phyloP scores from a whole-genome alignment of 2,113 vertebrate species.

The Atractosteus spatula region DNA sequence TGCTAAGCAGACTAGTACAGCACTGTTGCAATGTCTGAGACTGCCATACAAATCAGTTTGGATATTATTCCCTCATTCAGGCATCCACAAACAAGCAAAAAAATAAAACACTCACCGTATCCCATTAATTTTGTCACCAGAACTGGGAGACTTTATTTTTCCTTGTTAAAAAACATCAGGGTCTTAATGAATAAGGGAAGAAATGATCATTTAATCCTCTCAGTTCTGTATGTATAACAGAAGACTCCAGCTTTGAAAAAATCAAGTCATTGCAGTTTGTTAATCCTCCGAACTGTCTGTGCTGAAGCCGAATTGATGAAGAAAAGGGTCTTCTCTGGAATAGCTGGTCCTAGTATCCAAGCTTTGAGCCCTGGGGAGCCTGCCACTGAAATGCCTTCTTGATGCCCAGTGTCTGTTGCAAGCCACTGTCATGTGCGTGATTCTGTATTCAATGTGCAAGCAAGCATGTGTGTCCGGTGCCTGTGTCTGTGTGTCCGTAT shows the following conservation, averaged over 20 bases:
- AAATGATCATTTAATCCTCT: constrained; percentile 18
- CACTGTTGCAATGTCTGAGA: no score
- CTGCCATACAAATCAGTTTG: no score
- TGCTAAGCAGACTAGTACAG: no score
- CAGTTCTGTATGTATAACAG: background rate
- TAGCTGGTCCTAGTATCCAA: background rate
- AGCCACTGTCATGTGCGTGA: background rate
- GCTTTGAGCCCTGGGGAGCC: background rate
- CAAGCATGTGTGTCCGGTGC: constrained; percentile 7
- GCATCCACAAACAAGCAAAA: background rate
- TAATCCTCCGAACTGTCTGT: constrained; percentile 11
- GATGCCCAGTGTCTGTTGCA: constrained; percentile 3
- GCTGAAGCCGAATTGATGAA: background rate
- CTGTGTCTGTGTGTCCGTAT: constrained; percentile 19
- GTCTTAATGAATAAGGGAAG: background rate
- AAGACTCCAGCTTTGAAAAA: background rate
- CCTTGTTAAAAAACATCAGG: constrained; percentile 3
- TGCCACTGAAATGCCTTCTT: background rate
- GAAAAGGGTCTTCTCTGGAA: background rate
- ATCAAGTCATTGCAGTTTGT: background rate
- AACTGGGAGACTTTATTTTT: background rate
- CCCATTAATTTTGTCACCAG: background rate
- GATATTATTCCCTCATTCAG: no score
- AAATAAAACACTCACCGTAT: constrained; percentile 16
- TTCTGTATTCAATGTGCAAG: constrained; percentile 2